Conservation (phyloP, 1,140 invertebrate species). For the Calliphora vicina region DNA sequence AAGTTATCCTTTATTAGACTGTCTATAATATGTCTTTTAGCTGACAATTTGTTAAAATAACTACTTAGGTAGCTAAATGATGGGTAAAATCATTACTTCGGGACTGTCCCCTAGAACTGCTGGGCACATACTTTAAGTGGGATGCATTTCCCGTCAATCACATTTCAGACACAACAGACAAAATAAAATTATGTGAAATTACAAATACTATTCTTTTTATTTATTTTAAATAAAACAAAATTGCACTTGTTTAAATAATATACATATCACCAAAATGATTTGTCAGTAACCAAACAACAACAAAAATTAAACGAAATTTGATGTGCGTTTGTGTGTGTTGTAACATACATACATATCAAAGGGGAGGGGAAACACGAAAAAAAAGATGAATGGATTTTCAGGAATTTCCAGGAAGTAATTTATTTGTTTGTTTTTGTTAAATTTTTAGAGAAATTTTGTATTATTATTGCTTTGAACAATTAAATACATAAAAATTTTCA, state of each 20-base stretch:
- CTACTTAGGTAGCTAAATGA: too few species aligned
- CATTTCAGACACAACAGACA: not conserved
- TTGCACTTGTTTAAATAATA: too few species aligned
- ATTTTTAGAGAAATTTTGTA: too few species aligned
- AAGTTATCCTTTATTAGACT: too few species aligned
- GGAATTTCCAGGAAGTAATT: not conserved
- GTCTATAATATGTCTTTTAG: too few species aligned
- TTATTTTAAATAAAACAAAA: too few species aligned
- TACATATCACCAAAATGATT: not conserved
- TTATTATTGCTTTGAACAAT: too few species aligned
- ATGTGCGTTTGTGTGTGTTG: not conserved
- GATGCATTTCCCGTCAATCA: slow-evolving; percentile 12
- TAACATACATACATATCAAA: not conserved
- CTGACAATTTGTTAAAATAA: too few species aligned
- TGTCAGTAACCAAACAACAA: not conserved
- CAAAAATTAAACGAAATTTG: not conserved
- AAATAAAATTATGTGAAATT: not conserved
- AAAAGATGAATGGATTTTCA: not conserved
- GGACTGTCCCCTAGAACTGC: too few species aligned
- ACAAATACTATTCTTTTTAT: not conserved
- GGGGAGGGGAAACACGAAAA: not conserved
- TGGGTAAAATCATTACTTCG: too few species aligned
- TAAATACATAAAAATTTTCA: not conserved
- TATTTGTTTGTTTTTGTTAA: too few species aligned
- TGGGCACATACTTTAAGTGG: too few species aligned